These are phyloP conservation scores for Arvicanthis niloticus DNA, from an alignment of 2,113 vertebrate species.

Conservation along the genomic window DNA sequence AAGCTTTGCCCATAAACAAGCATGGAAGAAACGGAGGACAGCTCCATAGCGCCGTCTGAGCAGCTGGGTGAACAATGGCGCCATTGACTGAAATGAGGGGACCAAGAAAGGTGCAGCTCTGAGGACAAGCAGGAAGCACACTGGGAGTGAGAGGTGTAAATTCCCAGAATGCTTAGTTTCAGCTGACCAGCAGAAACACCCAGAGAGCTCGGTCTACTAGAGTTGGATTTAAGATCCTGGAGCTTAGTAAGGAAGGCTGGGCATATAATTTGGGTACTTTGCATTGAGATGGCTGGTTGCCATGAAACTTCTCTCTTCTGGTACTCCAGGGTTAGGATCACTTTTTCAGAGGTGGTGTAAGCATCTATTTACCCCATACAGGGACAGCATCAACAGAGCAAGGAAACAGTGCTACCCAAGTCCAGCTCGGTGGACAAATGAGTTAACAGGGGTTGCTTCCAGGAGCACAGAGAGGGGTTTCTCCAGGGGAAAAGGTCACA, in stretches of 20 bases:
- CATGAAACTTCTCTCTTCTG: not conserved
- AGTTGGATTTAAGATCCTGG: not conserved
- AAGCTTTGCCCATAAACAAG: not conserved
- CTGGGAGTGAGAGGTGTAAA: not conserved
- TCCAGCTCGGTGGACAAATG: not conserved
- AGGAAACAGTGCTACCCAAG: not conserved
- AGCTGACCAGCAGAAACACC: not conserved
- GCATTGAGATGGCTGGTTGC: not conserved
- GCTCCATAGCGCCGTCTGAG: not conserved
- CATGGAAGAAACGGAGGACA: not conserved
- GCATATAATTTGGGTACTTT: not conserved
- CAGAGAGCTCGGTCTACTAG: not conserved
- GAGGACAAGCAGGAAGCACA: not conserved
- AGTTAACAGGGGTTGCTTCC: not conserved
- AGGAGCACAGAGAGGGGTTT: not conserved
- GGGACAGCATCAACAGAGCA: not conserved
- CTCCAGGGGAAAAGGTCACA: not conserved
- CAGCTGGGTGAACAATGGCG: not conserved
- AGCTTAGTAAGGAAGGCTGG: not conserved
- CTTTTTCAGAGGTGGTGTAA: not conserved
- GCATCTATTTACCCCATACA: not conserved
- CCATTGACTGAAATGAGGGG: not conserved
- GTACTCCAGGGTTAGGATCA: not conserved
- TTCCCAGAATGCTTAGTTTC: fast-evolving
- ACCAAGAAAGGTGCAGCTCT: not conserved